Conservation (phyloP, 2,113 vertebrate genomes). For the Progne subis region DNA sequence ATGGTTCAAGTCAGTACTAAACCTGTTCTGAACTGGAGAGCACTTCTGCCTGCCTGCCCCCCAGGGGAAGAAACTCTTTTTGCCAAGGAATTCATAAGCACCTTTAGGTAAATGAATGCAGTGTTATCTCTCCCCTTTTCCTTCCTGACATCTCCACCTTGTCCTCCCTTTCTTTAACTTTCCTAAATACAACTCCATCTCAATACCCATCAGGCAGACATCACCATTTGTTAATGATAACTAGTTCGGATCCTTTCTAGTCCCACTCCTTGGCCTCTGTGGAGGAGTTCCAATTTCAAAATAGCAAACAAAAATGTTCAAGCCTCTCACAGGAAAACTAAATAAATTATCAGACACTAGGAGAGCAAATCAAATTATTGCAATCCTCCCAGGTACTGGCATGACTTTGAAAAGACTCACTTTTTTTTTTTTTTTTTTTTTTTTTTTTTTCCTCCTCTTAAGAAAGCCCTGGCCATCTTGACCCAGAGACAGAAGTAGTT, state of each 20-base stretch:
- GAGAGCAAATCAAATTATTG: slow-evolving; percentile 59
- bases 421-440: neutral
- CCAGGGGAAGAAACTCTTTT: neutral
- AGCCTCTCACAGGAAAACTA: slow-evolving; percentile 67
- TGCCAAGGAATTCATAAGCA: neutral
- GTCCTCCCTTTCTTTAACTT: slow-evolving; percentile 21
- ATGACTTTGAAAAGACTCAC: slow-evolving; percentile 53
- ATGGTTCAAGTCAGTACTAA: neutral
- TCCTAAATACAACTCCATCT: slow-evolving; percentile 54
- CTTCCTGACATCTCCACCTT: neutral
- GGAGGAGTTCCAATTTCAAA: slow-evolving; percentile 68
- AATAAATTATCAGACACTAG: slow-evolving; percentile 69
- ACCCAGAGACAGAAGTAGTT: neutral
- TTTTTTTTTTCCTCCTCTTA: neutral
- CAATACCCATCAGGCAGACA: slow-evolving; percentile 50
- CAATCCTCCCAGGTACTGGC: slow-evolving; percentile 39
- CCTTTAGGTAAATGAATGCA: neutral
- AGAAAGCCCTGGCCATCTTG: neutral
- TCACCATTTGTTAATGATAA: slow-evolving; percentile 67
- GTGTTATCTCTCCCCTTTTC: neutral
- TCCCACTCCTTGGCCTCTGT: slow-evolving; percentile 25
- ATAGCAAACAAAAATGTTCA: slow-evolving; percentile 72
- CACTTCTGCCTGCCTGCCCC: neutral
- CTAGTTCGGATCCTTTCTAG: slow-evolving; percentile 34
- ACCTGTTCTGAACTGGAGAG: neutral